These are phyloP conservation scores for Yoshiicerus persimilis DNA, from an alignment of 1,140 invertebrate species.

Conservation along the genomic window DNA sequence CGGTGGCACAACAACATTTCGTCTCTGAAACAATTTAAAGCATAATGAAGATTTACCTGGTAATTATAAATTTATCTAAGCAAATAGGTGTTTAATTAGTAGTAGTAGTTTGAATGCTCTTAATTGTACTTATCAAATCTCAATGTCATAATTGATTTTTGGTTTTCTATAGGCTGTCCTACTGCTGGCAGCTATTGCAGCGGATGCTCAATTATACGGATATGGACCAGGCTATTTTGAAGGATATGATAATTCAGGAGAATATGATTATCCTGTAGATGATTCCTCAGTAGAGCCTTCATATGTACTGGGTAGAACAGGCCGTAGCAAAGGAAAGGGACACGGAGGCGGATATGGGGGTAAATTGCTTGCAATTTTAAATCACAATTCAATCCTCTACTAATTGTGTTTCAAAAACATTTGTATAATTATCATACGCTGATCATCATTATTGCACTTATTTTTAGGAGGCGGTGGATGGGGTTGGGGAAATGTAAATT, in stretches of 20 bases:
- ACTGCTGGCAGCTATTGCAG: conserved; percentile 42
- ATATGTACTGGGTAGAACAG: not conserved
- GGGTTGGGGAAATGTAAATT: not conserved
- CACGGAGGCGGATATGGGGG: not conserved
- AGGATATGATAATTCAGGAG: not conserved
- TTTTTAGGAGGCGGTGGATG: not conserved
- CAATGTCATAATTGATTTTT: not conserved
- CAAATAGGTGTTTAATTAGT: not conserved
- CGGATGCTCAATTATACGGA: conserved; percentile 34
- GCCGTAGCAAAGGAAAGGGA: not conserved
- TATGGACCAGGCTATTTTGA: conserved; percentile 30
- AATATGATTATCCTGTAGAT: conserved; percentile 23
- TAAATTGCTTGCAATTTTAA: not conserved
- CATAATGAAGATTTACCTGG: not conserved
- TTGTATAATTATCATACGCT: too few relatives aligned
- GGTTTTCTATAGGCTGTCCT: conserved; percentile 36
- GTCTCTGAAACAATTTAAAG: not conserved
- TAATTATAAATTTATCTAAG: not conserved
- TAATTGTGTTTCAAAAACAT: not conserved
- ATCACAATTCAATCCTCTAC: not conserved
- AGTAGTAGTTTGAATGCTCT: not conserved
- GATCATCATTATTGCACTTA: not conserved
- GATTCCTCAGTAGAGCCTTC: not conserved
- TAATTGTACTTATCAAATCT: not conserved
- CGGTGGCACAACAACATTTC: conserved; percentile 31